These are phyloP conservation scores for Callyntrura guangdongensis DNA, from an alignment of 2,888 invertebrate species.

Conservation along the genomic window DNA sequence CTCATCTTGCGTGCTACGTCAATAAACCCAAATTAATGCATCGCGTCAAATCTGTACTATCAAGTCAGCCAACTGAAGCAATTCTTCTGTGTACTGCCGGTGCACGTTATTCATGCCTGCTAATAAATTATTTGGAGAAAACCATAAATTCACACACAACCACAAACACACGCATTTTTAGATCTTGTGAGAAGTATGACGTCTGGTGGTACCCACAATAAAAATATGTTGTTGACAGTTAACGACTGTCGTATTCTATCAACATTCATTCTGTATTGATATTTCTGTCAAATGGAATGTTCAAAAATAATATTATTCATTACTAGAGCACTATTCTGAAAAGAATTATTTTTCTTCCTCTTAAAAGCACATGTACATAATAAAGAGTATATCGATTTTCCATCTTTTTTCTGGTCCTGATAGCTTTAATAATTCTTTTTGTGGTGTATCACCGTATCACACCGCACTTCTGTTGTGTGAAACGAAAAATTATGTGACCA, in stretches of 20 bases:
- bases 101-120: conserved; percentile 16
- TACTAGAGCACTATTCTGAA: neutral
- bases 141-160: conserved; percentile 41
- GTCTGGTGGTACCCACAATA: conserved; percentile 35
- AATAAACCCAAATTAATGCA: no score
- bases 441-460: conserved; percentile 51
- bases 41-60: no score
- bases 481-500: neutral
- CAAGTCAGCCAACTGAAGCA: no score
- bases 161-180: no score
- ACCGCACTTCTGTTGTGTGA: neutral
- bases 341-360: neutral
- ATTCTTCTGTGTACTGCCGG: no score
- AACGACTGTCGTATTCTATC: conserved; percentile 24
- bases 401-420: conserved; percentile 44
- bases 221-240: conserved; percentile 66
- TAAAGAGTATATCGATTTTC: conserved; percentile 52
- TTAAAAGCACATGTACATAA: neutral
- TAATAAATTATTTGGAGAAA: conserved; percentile 31
- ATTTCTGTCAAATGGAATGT: neutral
- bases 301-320: neutral
- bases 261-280: neutral
- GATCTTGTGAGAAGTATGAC: neutral
- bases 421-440: conserved; percentile 61
- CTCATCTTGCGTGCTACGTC: no score